Evolutionary conservation across 2,797 vertebrate genomes (phyloP).

Genomic region (Hypotaenidia okinawae): DNA sequence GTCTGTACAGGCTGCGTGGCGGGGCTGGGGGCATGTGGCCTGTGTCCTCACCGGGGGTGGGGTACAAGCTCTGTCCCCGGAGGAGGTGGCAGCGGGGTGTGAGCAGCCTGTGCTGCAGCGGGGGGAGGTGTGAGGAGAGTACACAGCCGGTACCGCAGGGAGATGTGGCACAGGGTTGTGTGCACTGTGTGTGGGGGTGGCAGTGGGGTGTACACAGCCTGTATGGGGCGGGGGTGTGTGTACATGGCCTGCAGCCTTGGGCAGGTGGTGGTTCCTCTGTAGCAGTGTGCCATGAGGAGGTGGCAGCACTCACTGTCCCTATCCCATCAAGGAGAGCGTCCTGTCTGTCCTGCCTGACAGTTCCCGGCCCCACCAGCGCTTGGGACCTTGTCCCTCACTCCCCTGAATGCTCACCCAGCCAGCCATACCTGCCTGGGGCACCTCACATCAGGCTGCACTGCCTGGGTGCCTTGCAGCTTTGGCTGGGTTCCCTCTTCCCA

Average conservation of each 20-base stretch:
- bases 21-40: neutral
- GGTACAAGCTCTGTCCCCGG: neutral
- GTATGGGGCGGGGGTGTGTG: neutral
- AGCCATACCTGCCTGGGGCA: neutral
- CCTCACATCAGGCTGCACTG: neutral
- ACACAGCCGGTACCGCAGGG: accelerated
- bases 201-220: neutral
- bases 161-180: neutral
- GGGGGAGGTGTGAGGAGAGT: neutral
- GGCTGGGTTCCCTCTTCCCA: neutral
- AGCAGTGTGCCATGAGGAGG: neutral
- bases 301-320: neutral
- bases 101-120: neutral
- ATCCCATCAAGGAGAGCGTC: accelerated
- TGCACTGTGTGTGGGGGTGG: neutral
- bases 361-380: accelerated
- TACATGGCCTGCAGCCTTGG: accelerated
- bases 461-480: neutral
- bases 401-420: neutral
- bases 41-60: too few species aligned
- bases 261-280: accelerated
- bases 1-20: accelerated
- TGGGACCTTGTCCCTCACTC: neutral
- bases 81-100: neutral
- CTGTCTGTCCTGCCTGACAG: neutral